Evolutionary conservation across 2,888 invertebrate species (phyloP).

Genomic region (Mellilla xanthometata): DNA sequence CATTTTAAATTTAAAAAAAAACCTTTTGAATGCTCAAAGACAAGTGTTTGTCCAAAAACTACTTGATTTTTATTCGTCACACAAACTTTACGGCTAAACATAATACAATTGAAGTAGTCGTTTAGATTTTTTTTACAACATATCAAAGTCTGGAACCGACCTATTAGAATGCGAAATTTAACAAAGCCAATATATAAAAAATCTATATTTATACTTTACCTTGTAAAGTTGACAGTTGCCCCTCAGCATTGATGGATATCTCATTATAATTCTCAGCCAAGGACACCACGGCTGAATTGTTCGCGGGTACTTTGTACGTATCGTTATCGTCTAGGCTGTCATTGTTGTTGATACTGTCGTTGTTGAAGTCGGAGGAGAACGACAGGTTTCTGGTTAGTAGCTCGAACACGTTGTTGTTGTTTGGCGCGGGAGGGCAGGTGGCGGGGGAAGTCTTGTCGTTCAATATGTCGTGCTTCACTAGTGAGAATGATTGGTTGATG

Average conservation of each 20-base stretch:
- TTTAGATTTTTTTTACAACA: too few relatives aligned
- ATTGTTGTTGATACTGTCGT: constrained; percentile 78
- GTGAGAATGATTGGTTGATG: constrained; percentile 65
- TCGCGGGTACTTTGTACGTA: constrained; percentile 75
- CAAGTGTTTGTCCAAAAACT: too few relatives aligned
- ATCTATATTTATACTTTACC: constrained; percentile 51
- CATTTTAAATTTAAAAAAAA: too few relatives aligned
- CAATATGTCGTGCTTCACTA: constrained; percentile 72
- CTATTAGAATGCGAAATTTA: too few relatives aligned
- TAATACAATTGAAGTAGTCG: too few relatives aligned
- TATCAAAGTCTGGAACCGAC: too few relatives aligned
- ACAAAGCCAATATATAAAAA: too few relatives aligned
- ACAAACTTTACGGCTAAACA: too few relatives aligned
- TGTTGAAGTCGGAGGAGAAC: constrained; percentile 75
- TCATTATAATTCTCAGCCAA: constrained; percentile 76
- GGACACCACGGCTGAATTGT: constrained; percentile 61
- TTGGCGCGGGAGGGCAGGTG: constrained; percentile 39
- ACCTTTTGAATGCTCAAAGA: too few relatives aligned
- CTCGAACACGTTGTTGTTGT: constrained; percentile 69
- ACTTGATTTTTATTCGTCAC: too few relatives aligned
- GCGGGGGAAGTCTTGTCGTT: constrained; percentile 54
- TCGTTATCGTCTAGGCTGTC: constrained; percentile 56
- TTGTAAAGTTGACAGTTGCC: constrained; percentile 73
- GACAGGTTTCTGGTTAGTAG: constrained; percentile 73
- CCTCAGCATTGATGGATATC: constrained; percentile 72